Base-by-base conservation (phyloP, 2,113 vertebrate species). In the Synchiropus splendidus region DNA sequence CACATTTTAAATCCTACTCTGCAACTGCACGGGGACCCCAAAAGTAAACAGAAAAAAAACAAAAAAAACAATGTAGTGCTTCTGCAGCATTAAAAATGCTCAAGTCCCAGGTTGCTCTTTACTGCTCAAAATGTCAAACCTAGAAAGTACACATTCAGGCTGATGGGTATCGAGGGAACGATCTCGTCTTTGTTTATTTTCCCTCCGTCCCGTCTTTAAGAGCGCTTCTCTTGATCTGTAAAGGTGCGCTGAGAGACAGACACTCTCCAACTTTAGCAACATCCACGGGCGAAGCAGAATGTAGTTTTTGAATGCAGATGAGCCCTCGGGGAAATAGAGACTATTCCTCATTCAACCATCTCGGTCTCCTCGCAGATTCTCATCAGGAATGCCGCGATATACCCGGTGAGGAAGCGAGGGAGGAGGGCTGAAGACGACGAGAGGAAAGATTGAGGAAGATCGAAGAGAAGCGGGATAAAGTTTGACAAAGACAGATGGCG, bases 401-500 rank as follows among this genome's bases (percentile, higher is more conserved):
- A 61, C 52, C 52, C 36, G n/a, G 46, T 4, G 12, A 65, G 59
- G 44, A 66, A 57, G 63, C 57, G 42, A 36, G 52, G 48, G 54
- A 6, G 49, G 18, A 45, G 57, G 49, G 39, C n/a, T n/a, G 41
- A 40, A 60, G 63, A 66, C 43, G 35, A 41, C 33, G 68, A 49
- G 56, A 45, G 31, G 47, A 51, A 33, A 61, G 71, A 66, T 51
- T 58, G 67, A 61, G 54, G 36, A 35, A 71, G 71, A 79, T 51
- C 62, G 55, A 71, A 50, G 45, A 36, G 48, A 39, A 68, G 70
- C 32, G 9, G 66, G 54, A 79, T 75, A 50, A 32, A 33, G 38
- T 58, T 54, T 80, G 80, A 83, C 78, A 79, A 72, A 83, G 76
- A 80, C 68, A 55, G 67, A 83, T 83, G 75, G 70, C 73, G 68